Base-by-base conservation (phyloP, 2,888 invertebrate species). In the Zaprionus bogoriensis region DNA sequence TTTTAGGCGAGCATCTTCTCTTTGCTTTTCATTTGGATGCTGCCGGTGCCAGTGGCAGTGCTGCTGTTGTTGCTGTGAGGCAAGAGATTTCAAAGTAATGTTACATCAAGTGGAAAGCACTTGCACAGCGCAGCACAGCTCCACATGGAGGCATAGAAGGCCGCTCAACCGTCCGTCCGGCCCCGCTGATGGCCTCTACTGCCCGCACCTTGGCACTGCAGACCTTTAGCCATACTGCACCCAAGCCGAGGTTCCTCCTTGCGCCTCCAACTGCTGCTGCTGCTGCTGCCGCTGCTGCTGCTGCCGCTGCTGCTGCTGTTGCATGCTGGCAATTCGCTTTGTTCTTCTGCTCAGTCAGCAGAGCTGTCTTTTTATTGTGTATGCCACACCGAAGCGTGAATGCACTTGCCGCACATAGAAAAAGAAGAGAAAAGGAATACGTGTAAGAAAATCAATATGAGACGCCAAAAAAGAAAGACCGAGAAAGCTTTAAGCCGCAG, bases 51-150 rank as follows among this genome's bases (percentile, higher is more conserved):
- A 9, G 30, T 41, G 28, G 20, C 30, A 17, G 23, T 22, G 32
- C 47, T 32, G 48, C 41, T 52, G 30, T 52, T 59, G 48, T 9
- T 23, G 52, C 71, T 77, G 82, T 67, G 69, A 53, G 71, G 77
- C 75, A 67, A 74, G 69, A 74, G 81, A 83, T 82, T 86, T 82
- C 82, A 86, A 82, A 82, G 82, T 83, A 82, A 82, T 86, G 84
- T 83, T 82, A 86, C 87, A 83, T 86, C 82, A 83, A 81, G 81
- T 81, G 83, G 87, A 86, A 86, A 83, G 75, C 84, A 83, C 87
- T 84, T 81, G 77, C 78, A 65, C 84, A 77, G n/a, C 69, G 75
- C 68, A 66, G 53, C 42, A 30, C 39, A 59, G 53, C 42, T 38
- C 30, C 19, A 36, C 62, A 55, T 62, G 27, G 58, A 54, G 73